Conservation (phyloP, 2,113 vertebrate species). For the Lepus europaeus region DNA sequence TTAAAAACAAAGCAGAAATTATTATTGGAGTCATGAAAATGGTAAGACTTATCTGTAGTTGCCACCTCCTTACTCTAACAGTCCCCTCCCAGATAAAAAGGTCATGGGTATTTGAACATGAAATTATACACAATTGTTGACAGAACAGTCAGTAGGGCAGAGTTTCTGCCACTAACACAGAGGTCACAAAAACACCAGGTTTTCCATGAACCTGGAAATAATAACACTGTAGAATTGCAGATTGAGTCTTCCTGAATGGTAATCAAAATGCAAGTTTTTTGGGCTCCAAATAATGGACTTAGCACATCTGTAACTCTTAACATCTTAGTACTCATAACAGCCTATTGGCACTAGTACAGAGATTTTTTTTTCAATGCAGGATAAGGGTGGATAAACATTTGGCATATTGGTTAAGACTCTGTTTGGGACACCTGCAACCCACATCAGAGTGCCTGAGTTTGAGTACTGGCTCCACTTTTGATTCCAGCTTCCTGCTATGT, state of each 20-base stretch:
- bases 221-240: not conserved
- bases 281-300: not conserved
- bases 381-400: too few species aligned
- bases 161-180: not conserved
- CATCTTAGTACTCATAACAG: not conserved
- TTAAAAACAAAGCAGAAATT: not conserved
- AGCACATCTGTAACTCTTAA: not conserved
- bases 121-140: constrained; percentile 46
- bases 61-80: constrained; percentile 71
- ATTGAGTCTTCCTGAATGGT: not conserved
- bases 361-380: too few species aligned
- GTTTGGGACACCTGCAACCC: too few species aligned
- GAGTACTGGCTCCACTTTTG: too few species aligned
- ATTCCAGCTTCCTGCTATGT: too few species aligned
- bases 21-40: constrained; percentile 43
- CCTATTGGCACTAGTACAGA: not conserved
- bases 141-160: constrained; percentile 10
- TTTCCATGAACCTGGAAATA: not conserved
- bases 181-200: not conserved
- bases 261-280: not conserved
- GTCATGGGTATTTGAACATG: constrained; percentile 19
- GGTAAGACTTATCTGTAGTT: constrained; percentile 67
- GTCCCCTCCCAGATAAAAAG: constrained; percentile 66
- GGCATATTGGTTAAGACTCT: too few species aligned
- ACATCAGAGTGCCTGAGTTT: too few species aligned